Evolutionary conservation across 2,888 invertebrate genomes (phyloP).

Genomic region (Chrysolina americana): DNA sequence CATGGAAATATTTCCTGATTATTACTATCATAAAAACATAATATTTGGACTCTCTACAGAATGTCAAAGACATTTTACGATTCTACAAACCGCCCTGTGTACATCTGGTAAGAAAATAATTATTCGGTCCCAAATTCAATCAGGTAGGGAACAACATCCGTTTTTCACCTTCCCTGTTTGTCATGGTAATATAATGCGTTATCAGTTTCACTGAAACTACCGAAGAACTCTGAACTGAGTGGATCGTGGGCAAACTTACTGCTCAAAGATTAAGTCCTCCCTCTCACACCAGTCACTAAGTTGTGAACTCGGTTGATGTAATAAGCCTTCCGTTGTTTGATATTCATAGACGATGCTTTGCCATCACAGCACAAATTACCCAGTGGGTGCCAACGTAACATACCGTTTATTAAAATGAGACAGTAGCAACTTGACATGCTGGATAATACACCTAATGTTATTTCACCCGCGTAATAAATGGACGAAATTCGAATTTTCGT

Average conservation of each 20-base stretch:
- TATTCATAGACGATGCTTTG: constrained; percentile 41
- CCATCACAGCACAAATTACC: constrained; percentile 43
- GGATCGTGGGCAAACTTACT: constrained; percentile 33
- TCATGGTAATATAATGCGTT: background rate
- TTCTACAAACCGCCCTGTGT: too few species aligned
- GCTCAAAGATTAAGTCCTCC: constrained; percentile 36
- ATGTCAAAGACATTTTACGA: too few species aligned
- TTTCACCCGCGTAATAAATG: too few species aligned
- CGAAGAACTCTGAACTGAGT: background rate
- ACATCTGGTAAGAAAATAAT: too few species aligned
- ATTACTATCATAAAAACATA: too few species aligned
- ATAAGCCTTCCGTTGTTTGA: constrained; percentile 43
- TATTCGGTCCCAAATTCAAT: too few species aligned
- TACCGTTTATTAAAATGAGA: constrained; percentile 35
- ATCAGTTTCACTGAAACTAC: background rate
- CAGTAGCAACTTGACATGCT: background rate
- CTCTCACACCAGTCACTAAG: constrained; percentile 23
- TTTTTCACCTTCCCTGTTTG: too few species aligned
- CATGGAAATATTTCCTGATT: too few species aligned
- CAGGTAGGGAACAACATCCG: too few species aligned
- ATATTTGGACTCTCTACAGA: too few species aligned
- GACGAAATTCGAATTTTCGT: too few species aligned
- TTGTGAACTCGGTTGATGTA: constrained; percentile 36
- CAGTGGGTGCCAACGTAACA: constrained; percentile 25
- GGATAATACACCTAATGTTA: background rate